Evolutionary conservation across 2,888 invertebrate genomes (phyloP).

Genomic region (Apantesis nais): DNA sequence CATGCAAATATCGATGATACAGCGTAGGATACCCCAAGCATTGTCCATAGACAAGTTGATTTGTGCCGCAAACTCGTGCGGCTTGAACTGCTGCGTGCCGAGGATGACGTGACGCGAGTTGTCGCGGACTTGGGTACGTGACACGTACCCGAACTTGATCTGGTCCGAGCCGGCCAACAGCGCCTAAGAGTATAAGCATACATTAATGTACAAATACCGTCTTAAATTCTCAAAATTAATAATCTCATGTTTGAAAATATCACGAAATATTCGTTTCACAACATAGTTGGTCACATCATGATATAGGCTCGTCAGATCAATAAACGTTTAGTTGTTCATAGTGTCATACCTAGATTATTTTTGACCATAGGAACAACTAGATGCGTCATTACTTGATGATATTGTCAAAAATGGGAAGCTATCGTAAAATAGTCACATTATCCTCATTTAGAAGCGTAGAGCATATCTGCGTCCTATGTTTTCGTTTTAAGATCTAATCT

Average conservation of each 20-base stretch:
- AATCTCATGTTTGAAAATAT: background rate
- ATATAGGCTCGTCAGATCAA: no score
- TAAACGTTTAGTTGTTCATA: no score
- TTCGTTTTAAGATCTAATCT: background rate
- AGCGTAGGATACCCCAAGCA: constrained; percentile 99
- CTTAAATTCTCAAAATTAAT: background rate
- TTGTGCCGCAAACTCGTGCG: constrained; percentile 98
- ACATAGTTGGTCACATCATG: no score
- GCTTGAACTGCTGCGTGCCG: constrained; percentile 99
- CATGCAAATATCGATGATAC: constrained; percentile 98
- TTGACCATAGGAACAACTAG: no score
- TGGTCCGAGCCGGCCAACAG: constrained; percentile 98
- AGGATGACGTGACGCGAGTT: constrained; percentile 98
- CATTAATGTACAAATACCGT: background rate
- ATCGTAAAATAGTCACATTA: no score
- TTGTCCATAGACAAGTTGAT: constrained; percentile 99
- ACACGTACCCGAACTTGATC: constrained; percentile 99
- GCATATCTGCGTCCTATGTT: background rate
- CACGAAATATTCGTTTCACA: no score
- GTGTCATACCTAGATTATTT: no score
- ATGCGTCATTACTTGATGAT: no score
- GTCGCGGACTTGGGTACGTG: constrained; percentile 96
- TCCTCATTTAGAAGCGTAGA: background rate
- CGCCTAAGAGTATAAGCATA: constrained; percentile 82
- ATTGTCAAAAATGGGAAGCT: no score